Base-by-base conservation (phyloP, 2,888 invertebrate genomes). In the Neuroscelio doddi region DNA sequence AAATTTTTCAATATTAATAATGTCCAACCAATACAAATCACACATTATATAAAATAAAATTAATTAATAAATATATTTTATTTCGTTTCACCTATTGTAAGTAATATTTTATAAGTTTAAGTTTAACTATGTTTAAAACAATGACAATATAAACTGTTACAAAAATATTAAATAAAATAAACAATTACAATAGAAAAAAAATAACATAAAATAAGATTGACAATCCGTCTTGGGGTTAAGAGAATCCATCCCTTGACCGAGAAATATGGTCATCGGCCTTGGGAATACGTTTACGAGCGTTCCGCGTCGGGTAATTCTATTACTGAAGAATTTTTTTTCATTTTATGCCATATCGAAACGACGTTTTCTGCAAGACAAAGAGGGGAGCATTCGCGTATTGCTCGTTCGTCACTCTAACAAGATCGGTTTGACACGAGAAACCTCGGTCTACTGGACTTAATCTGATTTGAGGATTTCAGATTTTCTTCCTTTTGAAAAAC, bases 221-320 rank as follows among this genome's bases (percentile, higher is more conserved):
- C n/a, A n/a, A n/a, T n/a, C n/a, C n/a, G 21, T 5, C 21, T 2
- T 21, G 5, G 21, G 21, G 80, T 78, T 78, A 77, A 77, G 79
- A 79, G 79, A 80, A 80, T 82, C 81, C 79, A 76, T 78, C 81
- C 79, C 80, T 81, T 83, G 84, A 81, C 83, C 84, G 81, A 80
- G 83, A 84, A 81, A 83, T 84, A 84, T 84, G 79, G 78, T 81
- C 79, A 83, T 83, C 82, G 82, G 81, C 72, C 76, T 69, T 77
- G 84, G 84, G 84, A 84, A 83, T 84, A 83, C 81, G 76, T 82
- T 84, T 84, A 84, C 83, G 83, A 82, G 79, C 80, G 81, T 76
- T 79, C 76, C 75, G 84, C 72, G 81, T 74, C 79, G 74, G 76
- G 80, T 83, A 83, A 84, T 84, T 84, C 83, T 80, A 84, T 84